These are phyloP conservation scores for Tenrec ecaudatus DNA, from an alignment of 2,113 vertebrate genomes.

Conservation along the genomic window DNA sequence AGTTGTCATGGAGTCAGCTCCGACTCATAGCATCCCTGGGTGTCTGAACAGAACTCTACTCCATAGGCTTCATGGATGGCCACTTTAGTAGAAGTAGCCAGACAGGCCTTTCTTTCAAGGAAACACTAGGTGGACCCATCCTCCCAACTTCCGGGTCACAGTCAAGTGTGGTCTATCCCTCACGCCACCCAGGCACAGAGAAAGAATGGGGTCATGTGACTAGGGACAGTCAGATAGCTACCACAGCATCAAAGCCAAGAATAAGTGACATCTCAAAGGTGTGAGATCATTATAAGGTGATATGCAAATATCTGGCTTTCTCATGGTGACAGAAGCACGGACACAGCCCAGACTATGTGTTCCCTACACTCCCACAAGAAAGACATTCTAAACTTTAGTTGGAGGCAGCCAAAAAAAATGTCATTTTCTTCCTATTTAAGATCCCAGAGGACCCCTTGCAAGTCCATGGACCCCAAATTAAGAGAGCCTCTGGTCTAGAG, in stretches of 20 bases:
- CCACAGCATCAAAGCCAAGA: not conserved
- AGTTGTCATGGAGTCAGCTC: not conserved
- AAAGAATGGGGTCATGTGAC: not conserved
- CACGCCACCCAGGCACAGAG: not conserved
- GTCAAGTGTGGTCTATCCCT: not conserved
- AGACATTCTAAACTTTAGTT: not conserved
- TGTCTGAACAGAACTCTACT: not conserved
- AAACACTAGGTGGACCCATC: not conserved
- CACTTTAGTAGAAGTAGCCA: not conserved
- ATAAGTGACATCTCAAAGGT: not conserved
- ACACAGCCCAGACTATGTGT: not conserved
- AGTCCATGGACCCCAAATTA: not conserved
- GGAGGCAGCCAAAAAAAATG: not conserved
- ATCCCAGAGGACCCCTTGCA: not conserved
- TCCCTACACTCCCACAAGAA: not conserved
- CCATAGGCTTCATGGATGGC: not conserved
- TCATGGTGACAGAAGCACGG: not conserved
- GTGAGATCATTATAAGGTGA: too few species aligned
- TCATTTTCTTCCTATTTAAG: conserved; percentile 1
- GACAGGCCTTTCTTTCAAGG: not conserved
- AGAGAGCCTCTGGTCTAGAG: not conserved
- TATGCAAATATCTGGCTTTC: not conserved
- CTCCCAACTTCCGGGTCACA: not conserved
- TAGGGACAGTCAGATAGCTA: not conserved
- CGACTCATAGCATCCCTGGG: not conserved